phyloP scores from a whole-genome alignment of 2,113 vertebrate species.

The Aphyosemion australe region DNA sequence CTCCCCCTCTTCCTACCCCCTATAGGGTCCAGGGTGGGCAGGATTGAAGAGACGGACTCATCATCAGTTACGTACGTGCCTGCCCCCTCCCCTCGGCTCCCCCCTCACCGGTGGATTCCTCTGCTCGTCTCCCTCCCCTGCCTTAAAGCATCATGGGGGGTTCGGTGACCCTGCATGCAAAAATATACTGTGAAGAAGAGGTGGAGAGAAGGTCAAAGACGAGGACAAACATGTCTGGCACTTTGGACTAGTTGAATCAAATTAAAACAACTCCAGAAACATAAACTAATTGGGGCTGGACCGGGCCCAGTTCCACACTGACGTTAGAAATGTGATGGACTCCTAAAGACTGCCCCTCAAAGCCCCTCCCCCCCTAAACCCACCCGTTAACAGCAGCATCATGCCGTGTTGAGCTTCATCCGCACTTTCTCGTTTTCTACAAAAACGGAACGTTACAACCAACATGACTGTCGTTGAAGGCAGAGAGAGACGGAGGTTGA shows the following conservation, averaged over 20 bases:
- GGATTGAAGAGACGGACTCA: constrained; percentile 81
- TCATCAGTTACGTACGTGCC: constrained; percentile 71
- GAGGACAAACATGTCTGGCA: constrained; percentile 65
- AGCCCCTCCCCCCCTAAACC: constrained; percentile 9
- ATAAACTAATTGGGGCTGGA: constrained; percentile 53
- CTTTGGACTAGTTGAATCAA: constrained; percentile 57
- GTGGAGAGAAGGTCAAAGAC: constrained; percentile 57
- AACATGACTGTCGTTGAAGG: constrained; percentile 69
- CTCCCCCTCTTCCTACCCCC: constrained; percentile 16
- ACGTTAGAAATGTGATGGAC: constrained; percentile 20
- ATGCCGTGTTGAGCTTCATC: constrained; percentile 61
- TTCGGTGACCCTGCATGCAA: constrained; percentile 88
- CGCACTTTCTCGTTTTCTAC: constrained; percentile 75
- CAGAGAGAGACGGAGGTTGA: constrained; percentile 65
- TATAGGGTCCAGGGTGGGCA: constrained; percentile 66
- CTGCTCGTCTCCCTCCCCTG: constrained; percentile 88
- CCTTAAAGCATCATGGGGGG: constrained; percentile 97
- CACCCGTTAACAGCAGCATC: constrained; percentile 46
- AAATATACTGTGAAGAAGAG: constrained; percentile 93
- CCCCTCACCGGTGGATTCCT: constrained; percentile 80
- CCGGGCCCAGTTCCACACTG: constrained; percentile 68
- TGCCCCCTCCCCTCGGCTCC: constrained; percentile 82
- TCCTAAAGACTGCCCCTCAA: constrained; percentile 17
- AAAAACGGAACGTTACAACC: constrained; percentile 28
- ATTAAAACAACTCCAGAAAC: constrained; percentile 39